Percentiles rank a stretch among this genome's conserved stretches.
phyloP scores from a whole-genome alignment of 1,140 invertebrate species.

The Hycleus phaleratus region DNA sequence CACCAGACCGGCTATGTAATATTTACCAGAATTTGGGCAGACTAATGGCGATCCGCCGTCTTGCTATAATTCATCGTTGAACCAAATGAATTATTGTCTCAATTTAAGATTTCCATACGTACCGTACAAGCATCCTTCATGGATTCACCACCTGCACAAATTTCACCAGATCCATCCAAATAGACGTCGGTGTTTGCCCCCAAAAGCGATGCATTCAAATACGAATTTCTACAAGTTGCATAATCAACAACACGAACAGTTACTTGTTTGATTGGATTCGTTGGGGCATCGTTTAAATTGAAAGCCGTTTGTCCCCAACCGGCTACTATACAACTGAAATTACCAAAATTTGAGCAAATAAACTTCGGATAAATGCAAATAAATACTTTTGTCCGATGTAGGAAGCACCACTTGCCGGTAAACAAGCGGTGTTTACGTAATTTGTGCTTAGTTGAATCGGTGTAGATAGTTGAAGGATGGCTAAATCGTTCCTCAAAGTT shows the following conservation, averaged over 20 bases:
- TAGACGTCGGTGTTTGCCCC: conserved; percentile 27
- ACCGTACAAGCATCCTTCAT: conserved; percentile 35
- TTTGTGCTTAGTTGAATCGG: conserved; percentile 42
- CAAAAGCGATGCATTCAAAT: conserved; percentile 19
- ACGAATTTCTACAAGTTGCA: conserved; percentile 25
- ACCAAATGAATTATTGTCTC: too few species aligned
- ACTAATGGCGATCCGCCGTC: conserved; percentile 68
- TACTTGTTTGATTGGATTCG: conserved; percentile 32
- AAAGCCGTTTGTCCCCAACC: conserved; percentile 33
- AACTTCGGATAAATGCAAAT: too few species aligned
- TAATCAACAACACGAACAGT: conserved; percentile 21
- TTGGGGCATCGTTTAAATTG: conserved; percentile 23
- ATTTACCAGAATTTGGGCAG: conserved; percentile 49
- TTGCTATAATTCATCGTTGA: conserved; percentile 46
- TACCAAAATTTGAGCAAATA: too few species aligned
- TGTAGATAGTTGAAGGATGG: conserved; percentile 48
- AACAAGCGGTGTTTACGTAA: conserved; percentile 52
- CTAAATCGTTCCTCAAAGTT: conserved; percentile 56
- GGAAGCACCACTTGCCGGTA: conserved; percentile 39
- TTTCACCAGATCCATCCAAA: conserved; percentile 31
- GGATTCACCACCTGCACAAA: conserved; percentile 34
- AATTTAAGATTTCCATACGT: conserved; percentile 3
- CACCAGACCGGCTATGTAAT: conserved; percentile 58
- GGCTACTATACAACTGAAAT: conserved; percentile 25
- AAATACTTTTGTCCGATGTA: conserved; percentile 25